Evolutionary conservation across 37 sponge, comb jelly and placozoan genomes (phyloP), one percentile per base, ranked within the genome.

Genomic region (Tethya wilhelma): DNA sequence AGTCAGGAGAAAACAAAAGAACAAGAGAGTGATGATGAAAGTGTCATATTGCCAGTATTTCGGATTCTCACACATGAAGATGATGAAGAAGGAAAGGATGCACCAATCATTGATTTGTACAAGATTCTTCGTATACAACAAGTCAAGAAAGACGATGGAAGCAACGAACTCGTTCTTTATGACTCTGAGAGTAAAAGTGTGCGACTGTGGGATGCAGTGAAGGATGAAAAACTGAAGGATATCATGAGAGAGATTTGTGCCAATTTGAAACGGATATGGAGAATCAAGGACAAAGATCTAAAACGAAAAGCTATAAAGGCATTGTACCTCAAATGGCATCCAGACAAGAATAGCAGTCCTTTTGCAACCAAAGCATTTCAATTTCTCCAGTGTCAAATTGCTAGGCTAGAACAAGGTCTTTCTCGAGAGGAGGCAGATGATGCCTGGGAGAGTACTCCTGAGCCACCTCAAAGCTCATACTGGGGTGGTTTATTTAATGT

Each of bases 321-420:
- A 38, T n/a, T 75, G 29, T 75, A 75, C 25, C 75, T 75, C 0
- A 53, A 59, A 28, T 75, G 75, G 75, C 75, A 75, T 36, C 75
- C 75, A 38, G 75, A 75, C 42, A 75, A 75, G 60, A 75, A 75
- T 20, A 1, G 4, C 3, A 33, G 29, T 12, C 70, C 70, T 11
- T 12, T 69, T 2, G 70, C 70, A 29, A 69, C 70, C 20, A 53
- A 73, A 23, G 73, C 69, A 75, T 69, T 69, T 23, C 72, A 60
- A n/a, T 69, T 42, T 29, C 70, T 69, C 19, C 70, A 69, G 29
- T 23, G 44, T 22, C 70, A 69, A 39, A 41, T 41, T 42, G 2
- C 2, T n/a, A 20, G 70, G 29, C 42, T 69, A 2, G 11, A 42
- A 4, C 25, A 33, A 28, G 70, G 70, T 44, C 22, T 19, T 19